Evolutionary conservation across 1,140 invertebrate species (phyloP), one percentile per base, ranked within the genome.

Genomic region (Cephus cinctus): DNA sequence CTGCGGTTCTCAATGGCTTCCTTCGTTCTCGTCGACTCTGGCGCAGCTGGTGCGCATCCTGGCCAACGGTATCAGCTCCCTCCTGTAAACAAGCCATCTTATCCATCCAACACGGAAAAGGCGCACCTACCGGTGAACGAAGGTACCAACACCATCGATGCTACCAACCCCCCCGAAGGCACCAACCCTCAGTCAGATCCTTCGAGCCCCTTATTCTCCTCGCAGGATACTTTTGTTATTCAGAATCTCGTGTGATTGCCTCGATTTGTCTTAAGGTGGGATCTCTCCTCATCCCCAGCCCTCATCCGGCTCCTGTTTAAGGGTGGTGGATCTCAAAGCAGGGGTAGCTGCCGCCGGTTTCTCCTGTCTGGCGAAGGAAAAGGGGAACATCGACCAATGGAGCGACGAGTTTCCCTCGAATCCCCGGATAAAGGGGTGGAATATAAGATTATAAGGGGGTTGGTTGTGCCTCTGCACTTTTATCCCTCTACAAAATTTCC

Each of bases 241-340:
- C 34, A 36, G 34, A 36, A 36, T 36, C 34, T 36, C 34, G 34
- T 36, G 19, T 11, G 34, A 36, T 36, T 36, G 34, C 34, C 34
- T 36, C 34, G 34, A 36, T 36, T 36, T 36, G 34, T 36, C 34
- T 36, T 36, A 15, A 36, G 34, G 34, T 15, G 34, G 19, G 34
- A 12, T 36, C n/a, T n/a, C n/a, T n/a, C n/a, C n/a, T n/a, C n/a
- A n/a, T n/a, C n/a, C n/a, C n/a, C n/a, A n/a, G n/a, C n/a, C n/a
- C n/a, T n/a, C n/a, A n/a, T n/a, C n/a, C n/a, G n/a, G n/a, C n/a
- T n/a, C n/a, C n/a, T n/a, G n/a, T n/a, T n/a, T n/a, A n/a, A n/a
- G n/a, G n/a, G n/a, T n/a, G n/a, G n/a, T n/a, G n/a, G n/a, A n/a
- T n/a, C n/a, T n/a, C n/a, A n/a, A n/a, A n/a, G n/a, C n/a, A n/a